These are phyloP conservation scores for Lordiphosa stackelbergi DNA, from an alignment of 1,140 invertebrate genomes.

Conservation along the genomic window DNA sequence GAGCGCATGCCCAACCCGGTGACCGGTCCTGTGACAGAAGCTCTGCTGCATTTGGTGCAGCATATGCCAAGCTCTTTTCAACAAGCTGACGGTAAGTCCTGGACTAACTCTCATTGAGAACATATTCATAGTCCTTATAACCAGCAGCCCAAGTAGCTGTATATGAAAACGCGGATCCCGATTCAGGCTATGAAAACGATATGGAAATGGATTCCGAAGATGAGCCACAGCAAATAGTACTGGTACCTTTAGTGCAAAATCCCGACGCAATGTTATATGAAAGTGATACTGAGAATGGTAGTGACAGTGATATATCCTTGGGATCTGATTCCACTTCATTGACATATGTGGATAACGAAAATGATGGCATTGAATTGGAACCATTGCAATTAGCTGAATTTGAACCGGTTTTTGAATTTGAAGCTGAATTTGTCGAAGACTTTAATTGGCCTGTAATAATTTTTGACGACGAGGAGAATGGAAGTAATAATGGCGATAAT, in stretches of 20 bases:
- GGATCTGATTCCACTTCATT: not conserved
- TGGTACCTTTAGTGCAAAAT: too few species aligned
- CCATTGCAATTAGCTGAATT: slow-evolving; percentile 9
- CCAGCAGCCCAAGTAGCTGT: too few species aligned
- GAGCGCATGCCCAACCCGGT: slow-evolving; percentile 33
- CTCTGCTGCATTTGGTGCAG: slow-evolving; percentile 35
- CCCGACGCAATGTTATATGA: not conserved
- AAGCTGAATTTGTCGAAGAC: too few species aligned
- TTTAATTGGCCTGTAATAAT: too few species aligned
- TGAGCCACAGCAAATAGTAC: too few species aligned
- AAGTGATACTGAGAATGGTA: not conserved
- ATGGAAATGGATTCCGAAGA: too few species aligned
- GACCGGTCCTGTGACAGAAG: slow-evolving; percentile 50
- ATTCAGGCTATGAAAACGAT: too few species aligned
- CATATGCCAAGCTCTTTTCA: not conserved
- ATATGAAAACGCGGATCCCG: too few species aligned
- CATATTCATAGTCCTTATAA: not conserved
- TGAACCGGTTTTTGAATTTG: not conserved
- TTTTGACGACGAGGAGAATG: too few species aligned
- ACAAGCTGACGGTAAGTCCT: not conserved
- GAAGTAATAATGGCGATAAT: too few species aligned
- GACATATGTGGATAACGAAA: not conserved
- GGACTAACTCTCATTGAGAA: not conserved
- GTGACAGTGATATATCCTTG: slow-evolving; percentile 11
- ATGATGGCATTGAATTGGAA: not conserved